Conservation (phyloP, 2,113 vertebrate species). For the Apaloderma vittatum region DNA sequence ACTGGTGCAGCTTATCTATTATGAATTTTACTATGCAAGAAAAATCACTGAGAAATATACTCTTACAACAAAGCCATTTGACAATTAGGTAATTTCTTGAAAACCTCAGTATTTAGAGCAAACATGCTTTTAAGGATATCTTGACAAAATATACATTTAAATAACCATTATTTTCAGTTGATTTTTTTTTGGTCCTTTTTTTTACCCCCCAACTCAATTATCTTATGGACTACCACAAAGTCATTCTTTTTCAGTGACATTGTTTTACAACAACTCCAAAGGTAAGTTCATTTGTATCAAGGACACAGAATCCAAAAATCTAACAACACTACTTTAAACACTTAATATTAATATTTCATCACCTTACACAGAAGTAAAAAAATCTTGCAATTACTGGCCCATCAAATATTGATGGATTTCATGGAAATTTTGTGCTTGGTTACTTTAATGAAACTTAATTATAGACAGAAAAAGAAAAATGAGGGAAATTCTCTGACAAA, state of each 20-base stretch:
- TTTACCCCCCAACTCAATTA: background rate
- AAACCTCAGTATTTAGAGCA: background rate
- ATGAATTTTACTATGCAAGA: background rate
- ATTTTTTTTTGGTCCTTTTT: background rate
- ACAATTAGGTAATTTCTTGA: background rate
- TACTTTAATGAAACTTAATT: background rate
- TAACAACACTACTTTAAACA: background rate
- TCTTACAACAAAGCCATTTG: background rate
- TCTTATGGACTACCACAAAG: background rate
- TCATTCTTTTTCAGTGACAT: background rate
- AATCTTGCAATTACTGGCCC: background rate
- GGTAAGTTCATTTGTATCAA: background rate
- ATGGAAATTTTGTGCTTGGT: background rate
- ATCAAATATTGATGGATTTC: slow-evolving; percentile 12
- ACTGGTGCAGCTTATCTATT: background rate
- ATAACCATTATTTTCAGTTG: background rate
- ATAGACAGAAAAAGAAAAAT: background rate
- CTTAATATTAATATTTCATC: slow-evolving; percentile 7
- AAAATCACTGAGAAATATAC: background rate
- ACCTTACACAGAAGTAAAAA: background rate
- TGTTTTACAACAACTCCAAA: background rate
- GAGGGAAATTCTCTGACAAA: background rate
- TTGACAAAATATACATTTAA: background rate
- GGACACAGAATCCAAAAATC: background rate
- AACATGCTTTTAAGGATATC: rapidly evolving